Percentiles rank a stretch among this genome's conserved stretches.
Conservation (phyloP, 2,113 vertebrate species). For the Petromus typicus region DNA sequence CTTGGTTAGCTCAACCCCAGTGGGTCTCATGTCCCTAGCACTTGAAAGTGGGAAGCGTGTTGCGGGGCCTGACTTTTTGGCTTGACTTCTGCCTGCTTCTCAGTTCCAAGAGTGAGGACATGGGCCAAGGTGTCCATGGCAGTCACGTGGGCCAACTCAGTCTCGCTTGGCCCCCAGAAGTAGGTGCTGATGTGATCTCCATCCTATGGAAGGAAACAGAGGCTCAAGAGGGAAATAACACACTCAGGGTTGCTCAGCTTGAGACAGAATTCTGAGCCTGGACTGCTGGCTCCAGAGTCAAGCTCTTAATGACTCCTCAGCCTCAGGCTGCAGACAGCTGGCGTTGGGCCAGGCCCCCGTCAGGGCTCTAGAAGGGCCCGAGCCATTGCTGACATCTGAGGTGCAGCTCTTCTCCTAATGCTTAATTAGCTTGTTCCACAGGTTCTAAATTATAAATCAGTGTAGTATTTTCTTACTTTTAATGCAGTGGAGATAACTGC, state of each 20-base stretch:
- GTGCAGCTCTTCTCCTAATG: not conserved
- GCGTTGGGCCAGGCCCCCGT: not conserved
- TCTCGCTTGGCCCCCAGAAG: not conserved
- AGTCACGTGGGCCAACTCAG: not conserved
- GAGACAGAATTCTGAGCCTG: not conserved
- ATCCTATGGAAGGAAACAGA: not conserved
- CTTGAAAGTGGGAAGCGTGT: not conserved
- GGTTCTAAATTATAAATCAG: not conserved
- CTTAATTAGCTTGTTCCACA: not conserved
- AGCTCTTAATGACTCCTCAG: not conserved
- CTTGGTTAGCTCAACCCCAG: not conserved
- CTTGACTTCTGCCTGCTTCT: not conserved
- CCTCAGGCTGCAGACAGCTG: not conserved
- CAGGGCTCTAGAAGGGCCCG: not conserved
- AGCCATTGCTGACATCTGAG: not conserved
- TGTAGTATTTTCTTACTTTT: not conserved
- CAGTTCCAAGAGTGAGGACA: not conserved
- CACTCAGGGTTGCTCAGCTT: not conserved
- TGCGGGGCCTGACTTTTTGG: not conserved
- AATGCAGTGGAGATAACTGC: not conserved
- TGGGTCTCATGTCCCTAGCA: not conserved
- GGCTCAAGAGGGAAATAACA: not conserved
- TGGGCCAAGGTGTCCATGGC: not conserved
- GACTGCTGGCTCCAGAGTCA: not conserved
- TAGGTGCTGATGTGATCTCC: not conserved